Evolutionary conservation across 1,140 invertebrate genomes (phyloP).

Genomic region (Chironomus tepperi): DNA sequence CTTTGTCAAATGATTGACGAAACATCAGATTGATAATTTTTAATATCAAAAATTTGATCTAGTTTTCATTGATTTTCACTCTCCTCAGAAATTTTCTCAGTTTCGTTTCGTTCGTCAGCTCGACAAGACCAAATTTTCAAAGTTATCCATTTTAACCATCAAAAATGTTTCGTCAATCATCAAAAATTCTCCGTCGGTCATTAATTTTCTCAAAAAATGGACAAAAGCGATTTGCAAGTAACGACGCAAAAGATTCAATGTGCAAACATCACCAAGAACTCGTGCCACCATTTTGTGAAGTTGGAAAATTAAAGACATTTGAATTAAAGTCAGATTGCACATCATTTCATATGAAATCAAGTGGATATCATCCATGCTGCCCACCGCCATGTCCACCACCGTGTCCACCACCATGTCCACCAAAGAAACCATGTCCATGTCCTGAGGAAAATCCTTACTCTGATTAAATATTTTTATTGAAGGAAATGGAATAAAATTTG

Average conservation of each 20-base stretch:
- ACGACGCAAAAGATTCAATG: not conserved
- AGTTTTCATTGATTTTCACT: not conserved
- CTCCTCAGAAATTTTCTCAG: not conserved
- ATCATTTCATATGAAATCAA: not conserved
- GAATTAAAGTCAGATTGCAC: constrained; percentile 9
- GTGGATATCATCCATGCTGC: not conserved
- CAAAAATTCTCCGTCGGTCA: not conserved
- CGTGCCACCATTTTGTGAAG: not conserved
- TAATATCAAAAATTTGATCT: not conserved
- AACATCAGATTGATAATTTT: not conserved
- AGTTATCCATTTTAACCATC: not conserved
- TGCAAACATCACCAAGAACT: constrained; percentile 17
- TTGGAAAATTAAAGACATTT: constrained; percentile 10
- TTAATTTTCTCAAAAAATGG: not conserved
- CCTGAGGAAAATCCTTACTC: not conserved
- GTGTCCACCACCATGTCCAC: not conserved
- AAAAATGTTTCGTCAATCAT: constrained; percentile 21
- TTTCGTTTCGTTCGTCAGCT: not conserved
- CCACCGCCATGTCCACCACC: not conserved
- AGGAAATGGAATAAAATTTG: too few species aligned
- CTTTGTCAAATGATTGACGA: not conserved
- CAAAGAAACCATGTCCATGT: not conserved
- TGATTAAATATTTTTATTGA: not conserved
- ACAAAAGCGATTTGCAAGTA: not conserved
- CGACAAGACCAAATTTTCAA: not conserved